phyloP scores from a whole-genome alignment of 2,797 vertebrate genomes.

The Tolypeutes matacus region DNA sequence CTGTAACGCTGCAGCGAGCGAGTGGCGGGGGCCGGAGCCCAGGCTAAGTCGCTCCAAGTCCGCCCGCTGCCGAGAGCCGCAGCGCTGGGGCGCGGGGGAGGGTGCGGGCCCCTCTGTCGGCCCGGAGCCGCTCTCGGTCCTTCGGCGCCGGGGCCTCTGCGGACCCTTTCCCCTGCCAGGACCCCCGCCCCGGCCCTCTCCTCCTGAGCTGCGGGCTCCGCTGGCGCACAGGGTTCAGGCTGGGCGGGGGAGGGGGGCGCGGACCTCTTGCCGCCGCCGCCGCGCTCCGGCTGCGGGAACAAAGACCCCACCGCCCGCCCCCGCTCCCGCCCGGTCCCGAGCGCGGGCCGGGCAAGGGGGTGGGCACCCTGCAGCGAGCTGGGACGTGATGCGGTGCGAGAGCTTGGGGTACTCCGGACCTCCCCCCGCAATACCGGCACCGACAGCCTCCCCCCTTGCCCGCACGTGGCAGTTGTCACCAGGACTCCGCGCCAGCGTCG shows the following conservation, averaged over 20 bases:
- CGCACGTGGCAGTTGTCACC: constrained; percentile 81
- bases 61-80: constrained; percentile 61
- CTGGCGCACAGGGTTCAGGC: constrained; percentile 39
- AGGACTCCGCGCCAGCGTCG: constrained; percentile 46
- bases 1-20: constrained; percentile 57
- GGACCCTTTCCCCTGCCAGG: background rate
- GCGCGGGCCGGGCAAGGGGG: constrained; percentile 39
- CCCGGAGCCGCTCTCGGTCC: background rate
- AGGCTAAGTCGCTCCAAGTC: constrained; percentile 77
- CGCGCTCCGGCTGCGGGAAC: constrained; percentile 81
- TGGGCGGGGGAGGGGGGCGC: constrained; percentile 68
- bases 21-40: constrained; percentile 46
- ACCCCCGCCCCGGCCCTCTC: background rate
- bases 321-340: constrained; percentile 76
- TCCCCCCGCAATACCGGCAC: constrained; percentile 71
- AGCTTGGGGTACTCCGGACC: constrained; percentile 42
- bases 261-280: constrained; percentile 75
- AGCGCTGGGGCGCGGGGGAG: constrained; percentile 30
- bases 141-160: background rate
- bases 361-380: constrained; percentile 33
- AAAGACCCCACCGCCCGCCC: constrained; percentile 83
- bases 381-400: background rate
- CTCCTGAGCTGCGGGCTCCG: constrained; percentile 42
- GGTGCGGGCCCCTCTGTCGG: constrained; percentile 32
- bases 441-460: constrained; percentile 64